Evolutionary conservation across 2,888 invertebrate species (phyloP), one percentile per base, ranked within the genome.

Genomic region (Amphipoea oculea): DNA sequence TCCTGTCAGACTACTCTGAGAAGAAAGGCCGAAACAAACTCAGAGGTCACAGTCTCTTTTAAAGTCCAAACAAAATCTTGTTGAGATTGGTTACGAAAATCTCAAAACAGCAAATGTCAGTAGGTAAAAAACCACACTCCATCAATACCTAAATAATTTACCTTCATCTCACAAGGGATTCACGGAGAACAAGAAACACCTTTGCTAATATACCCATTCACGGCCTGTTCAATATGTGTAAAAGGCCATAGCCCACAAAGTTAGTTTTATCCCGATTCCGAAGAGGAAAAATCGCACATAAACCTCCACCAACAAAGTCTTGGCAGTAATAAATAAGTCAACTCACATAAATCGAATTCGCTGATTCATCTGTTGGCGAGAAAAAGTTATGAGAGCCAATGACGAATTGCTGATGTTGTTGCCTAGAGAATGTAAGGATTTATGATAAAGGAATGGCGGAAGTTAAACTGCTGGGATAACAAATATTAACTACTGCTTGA

Each of bases 301-400:
- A 79, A 86, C 66, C 78, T 79, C 57, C 48, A 40, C 65, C 63
- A 73, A 81, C 70, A 76, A 86, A 86, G 65, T 78, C 81, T 81
- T 73, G 72, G 66, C 60, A 73, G 85, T 78, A 86, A 88, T 90
- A 90, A 90, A 89, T 91, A 91, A 92, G 92, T 91, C 88, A 90
- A 90, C 89, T 90, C 87, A 85, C 90, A 94, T 95, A 95, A 95
- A 95, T 95, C 91, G 85, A 85, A 92, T 91, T 89, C 91, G 93
- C 93, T 94, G 93, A 94, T 92, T 95, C 94, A 92, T 92, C 92
- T 92, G 93, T 92, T 93, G 87, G 86, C 85, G 81, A 70, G 83
- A 88, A 90, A 94, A 95, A 95, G 92, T 95, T 94, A 95, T 93
- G 93, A 90, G 85, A 84, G 83, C 86, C 89, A 90, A 92, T 94